Percentiles rank a stretch among this genome's conserved stretches.
Conservation (phyloP, 2,888 invertebrate genomes). For the Drosophila picticornis region DNA sequence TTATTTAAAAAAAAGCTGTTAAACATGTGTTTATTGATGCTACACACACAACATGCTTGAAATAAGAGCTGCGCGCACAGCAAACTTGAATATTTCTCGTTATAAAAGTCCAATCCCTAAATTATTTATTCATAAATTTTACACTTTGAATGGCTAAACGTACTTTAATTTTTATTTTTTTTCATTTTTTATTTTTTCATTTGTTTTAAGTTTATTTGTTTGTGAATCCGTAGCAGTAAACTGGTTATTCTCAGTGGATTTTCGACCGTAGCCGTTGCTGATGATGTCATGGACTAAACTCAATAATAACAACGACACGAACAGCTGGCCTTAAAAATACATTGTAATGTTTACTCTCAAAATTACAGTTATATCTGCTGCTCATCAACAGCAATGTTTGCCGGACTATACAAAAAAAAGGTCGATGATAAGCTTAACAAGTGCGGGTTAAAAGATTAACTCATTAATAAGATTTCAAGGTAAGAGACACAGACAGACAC, state of each 20-base stretch:
- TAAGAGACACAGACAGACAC: slow-evolving; percentile 41
- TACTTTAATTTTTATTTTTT: background rate
- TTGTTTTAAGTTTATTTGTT: background rate
- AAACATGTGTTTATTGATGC: slow-evolving; percentile 62
- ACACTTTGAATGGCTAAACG: too few species aligned
- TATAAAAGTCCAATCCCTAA: background rate
- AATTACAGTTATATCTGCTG: slow-evolving; percentile 10
- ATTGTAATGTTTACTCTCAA: background rate
- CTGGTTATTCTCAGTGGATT: slow-evolving; percentile 50
- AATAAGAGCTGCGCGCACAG: background rate
- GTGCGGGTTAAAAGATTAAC: slow-evolving; percentile 71
- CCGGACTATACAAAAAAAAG: slow-evolving; percentile 15
- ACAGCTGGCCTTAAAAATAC: slow-evolving; percentile 58
- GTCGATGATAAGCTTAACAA: slow-evolving; percentile 51
- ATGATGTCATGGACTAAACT: slow-evolving; percentile 68
- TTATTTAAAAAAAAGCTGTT: slow-evolving; percentile 20
- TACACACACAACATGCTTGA: slow-evolving; percentile 6
- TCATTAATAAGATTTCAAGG: slow-evolving; percentile 71
- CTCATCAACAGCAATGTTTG: slow-evolving; percentile 24
- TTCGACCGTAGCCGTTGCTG: slow-evolving; percentile 36
- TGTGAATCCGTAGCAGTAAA: slow-evolving; percentile 53
- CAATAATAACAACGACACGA: slow-evolving; percentile 42
- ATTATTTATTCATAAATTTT: background rate
- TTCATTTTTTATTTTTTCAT: background rate
- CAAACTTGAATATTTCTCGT: background rate